These are phyloP conservation scores for Coreius guichenoti DNA, from an alignment of 2,797 vertebrate genomes.

Conservation along the genomic window DNA sequence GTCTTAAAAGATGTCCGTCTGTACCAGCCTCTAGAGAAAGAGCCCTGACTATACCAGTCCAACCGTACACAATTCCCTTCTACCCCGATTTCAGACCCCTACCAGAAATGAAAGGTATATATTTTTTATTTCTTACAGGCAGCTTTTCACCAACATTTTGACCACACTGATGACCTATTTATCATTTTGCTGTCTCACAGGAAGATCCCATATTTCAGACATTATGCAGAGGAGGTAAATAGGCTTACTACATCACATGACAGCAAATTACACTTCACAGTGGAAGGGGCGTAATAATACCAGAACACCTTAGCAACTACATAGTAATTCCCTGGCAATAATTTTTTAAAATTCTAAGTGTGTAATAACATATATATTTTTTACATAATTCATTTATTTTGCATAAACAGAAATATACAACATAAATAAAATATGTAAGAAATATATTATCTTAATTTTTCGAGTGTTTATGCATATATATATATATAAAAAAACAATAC, in stretches of 20 bases:
- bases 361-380: background rate
- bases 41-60: slow-evolving; percentile 45
- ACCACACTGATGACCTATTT: background rate
- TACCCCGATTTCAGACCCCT: slow-evolving; percentile 37
- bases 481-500: no score
- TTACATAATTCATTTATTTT: no score
- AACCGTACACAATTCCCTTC: slow-evolving; percentile 55
- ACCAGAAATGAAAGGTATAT: slow-evolving; percentile 51
- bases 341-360: background rate
- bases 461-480: no score
- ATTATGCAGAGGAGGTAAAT: slow-evolving; percentile 49
- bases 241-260: slow-evolving; percentile 1
- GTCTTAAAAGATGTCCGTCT: slow-evolving; percentile 50
- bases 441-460: no score
- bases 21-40: slow-evolving; percentile 36
- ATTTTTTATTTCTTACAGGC: background rate
- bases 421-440: no score
- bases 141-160: background rate
- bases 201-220: slow-evolving; percentile 33
- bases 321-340: background rate
- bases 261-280: background rate
- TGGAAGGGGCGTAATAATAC: background rate
- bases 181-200: slow-evolving; percentile 30
- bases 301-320: background rate
- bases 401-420: no score